A percentile compares a stretch with the other conserved stretches of the same genome.
These are phyloP conservation scores for Paguma larvata DNA, from an alignment of 2,797 vertebrate genomes.

Conservation along the genomic window DNA sequence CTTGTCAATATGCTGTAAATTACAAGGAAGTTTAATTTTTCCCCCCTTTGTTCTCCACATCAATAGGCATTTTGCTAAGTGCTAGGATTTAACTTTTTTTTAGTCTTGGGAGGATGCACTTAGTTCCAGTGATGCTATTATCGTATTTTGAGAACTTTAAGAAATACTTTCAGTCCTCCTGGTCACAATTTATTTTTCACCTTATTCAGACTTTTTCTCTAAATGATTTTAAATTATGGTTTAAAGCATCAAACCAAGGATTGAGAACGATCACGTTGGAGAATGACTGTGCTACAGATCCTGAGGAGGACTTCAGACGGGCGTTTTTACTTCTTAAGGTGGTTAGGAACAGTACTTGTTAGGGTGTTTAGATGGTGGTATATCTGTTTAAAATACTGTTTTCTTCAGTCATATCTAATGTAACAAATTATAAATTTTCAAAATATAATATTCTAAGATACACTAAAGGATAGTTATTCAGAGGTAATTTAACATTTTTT, in stretches of 20 bases:
- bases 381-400: conserved; percentile 43
- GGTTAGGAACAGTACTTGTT: not conserved
- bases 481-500: not conserved
- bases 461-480: not conserved
- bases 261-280: not conserved
- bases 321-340: not conserved
- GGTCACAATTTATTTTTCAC: not conserved
- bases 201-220: not conserved
- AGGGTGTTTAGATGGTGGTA: not conserved
- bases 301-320: conserved; percentile 14
- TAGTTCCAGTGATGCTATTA: not conserved
- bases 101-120: not conserved
- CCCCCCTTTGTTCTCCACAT: too few relatives aligned
- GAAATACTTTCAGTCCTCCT: not conserved
- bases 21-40: too few relatives aligned
- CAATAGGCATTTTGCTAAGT: not conserved
- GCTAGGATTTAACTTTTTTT: conserved; percentile 39
- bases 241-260: conserved; percentile 18
- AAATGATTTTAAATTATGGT: conserved; percentile 11
- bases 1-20: too few relatives aligned
- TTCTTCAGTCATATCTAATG: not conserved
- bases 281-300: not conserved
- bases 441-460: not conserved
- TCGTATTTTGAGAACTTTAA: conserved; percentile 23
- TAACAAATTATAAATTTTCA: conserved; percentile 22